Conservation (phyloP, 2,797 vertebrate genomes). For the Coreius guichenoti region DNA sequence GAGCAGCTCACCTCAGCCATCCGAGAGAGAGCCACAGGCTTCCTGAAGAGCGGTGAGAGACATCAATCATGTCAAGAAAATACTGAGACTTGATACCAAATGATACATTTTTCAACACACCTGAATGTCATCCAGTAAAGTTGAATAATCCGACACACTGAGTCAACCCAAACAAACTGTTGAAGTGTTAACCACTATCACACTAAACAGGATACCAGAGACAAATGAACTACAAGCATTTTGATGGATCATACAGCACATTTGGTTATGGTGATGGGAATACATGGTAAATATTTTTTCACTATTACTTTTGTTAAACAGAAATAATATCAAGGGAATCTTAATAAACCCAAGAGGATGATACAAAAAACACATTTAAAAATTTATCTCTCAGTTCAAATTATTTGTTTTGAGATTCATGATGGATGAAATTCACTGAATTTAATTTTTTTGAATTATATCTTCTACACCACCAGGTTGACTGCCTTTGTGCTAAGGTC, state of each 20-base stretch:
- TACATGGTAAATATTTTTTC: constrained; percentile 27
- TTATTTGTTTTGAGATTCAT: background rate
- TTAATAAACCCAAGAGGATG: no score
- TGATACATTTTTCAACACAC: background rate
- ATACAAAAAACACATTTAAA: no score
- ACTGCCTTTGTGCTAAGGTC: constrained; percentile 86
- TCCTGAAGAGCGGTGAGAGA: constrained; percentile 77
- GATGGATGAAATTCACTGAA: no score
- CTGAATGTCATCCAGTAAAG: background rate
- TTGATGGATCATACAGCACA: constrained; percentile 77
- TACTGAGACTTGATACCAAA: background rate
- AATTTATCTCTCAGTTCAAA: background rate
- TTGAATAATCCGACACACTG: background rate
- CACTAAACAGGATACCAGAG: constrained; percentile 80
- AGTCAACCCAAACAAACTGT: background rate
- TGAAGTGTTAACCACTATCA: background rate
- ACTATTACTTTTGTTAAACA: background rate
- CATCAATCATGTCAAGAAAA: background rate
- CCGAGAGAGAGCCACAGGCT: constrained; percentile 67
- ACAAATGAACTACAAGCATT: constrained; percentile 79
- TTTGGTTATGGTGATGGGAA: constrained; percentile 73
- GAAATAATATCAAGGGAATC: no score
- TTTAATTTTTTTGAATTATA: background rate
- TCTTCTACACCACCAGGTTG: constrained; percentile 73
- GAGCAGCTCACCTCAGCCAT: constrained; percentile 73